phyloP scores from a whole-genome alignment of 2,797 vertebrate species.

The Artibeus jamaicensis region DNA sequence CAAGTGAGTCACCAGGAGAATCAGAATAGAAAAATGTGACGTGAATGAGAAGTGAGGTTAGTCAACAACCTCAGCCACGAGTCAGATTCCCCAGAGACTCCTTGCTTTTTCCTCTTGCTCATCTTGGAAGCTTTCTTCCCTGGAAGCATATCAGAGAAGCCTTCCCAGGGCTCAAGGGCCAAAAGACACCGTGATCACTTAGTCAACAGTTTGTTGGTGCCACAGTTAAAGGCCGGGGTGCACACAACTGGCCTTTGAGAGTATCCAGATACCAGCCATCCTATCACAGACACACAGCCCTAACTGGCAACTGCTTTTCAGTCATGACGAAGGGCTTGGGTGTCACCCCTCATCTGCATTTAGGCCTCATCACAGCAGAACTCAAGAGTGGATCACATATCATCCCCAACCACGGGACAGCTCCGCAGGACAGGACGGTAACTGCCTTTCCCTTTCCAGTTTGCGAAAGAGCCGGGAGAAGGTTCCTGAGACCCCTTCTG shows the following conservation, averaged over 20 bases:
- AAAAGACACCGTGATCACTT: conserved; percentile 4
- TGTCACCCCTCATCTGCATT: conserved; percentile 70
- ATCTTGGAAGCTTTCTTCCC: background rate
- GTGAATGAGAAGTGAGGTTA: background rate
- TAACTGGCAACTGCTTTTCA: conserved; percentile 74
- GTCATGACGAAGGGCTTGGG: conserved; percentile 61
- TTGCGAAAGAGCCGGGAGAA: conserved; percentile 28
- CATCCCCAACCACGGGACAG: background rate
- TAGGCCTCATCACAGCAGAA: conserved; percentile 73
- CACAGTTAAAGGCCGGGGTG: conserved; percentile 29
- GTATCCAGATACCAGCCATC: conserved; percentile 56
- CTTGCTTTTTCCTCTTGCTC: background rate
- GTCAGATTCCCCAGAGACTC: background rate
- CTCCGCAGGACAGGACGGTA: background rate
- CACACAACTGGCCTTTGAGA: conserved; percentile 48
- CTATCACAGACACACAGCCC: conserved; percentile 69
- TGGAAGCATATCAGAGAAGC: background rate
- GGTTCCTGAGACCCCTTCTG: background rate
- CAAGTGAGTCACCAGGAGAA: background rate
- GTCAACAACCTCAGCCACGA: background rate
- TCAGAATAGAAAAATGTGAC: background rate
- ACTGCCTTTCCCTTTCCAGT: background rate
- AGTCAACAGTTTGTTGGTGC: background rate
- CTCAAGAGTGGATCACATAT: background rate
- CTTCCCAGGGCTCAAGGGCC: background rate